Evolutionary conservation across 1,140 invertebrate species (phyloP), one percentile per base, ranked within the genome.

Genomic region (Psilanteris sp.): DNA sequence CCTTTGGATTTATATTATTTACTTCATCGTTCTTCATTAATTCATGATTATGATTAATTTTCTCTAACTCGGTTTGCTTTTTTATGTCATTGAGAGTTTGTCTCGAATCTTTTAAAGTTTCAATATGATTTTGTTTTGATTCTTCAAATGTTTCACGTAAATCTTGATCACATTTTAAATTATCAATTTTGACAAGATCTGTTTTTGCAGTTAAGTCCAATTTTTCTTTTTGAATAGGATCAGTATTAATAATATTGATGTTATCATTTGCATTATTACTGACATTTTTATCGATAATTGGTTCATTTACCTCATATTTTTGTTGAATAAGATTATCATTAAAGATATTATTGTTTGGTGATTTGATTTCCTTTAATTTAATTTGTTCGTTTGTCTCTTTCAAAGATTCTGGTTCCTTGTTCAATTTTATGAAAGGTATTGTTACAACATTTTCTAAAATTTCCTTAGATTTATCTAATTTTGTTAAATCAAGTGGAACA

Each of bases 41-140:
- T 4, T 55, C 48, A 0, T 1, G 10, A 16, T 55, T 59, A 13
- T 57, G 24, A 36, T n/a, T n/a, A n/a, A n/a, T n/a, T n/a, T n/a
- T n/a, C n/a, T n/a, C n/a, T n/a, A n/a, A n/a, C n/a, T n/a, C n/a
- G n/a, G 66, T 4, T 32, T 39, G 32, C 11, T 66, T 87, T 14
- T 89, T 87, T 24, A 91, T 85, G 76, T 91, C 88, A 54, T 91
- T 81, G 18, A 91, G 77, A 72, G 91, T 89, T 76, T 90, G 85
- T 57, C 90, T 90, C 54, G 91, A 90, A 74, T 91, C 90, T 48
- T 90, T 86, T 9, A 91, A 86, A 52, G 91, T 82, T 78, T 91
- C 83, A 48, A 89, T 87, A 54, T 91, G 89, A 77, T 91, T 90
- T 73, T 90, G 82, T 13, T 89, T 89, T 34, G 91, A 89, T 66